These are phyloP conservation scores for Athrips mouffetella DNA, from an alignment of 2,888 invertebrate species.

Conservation along the genomic window DNA sequence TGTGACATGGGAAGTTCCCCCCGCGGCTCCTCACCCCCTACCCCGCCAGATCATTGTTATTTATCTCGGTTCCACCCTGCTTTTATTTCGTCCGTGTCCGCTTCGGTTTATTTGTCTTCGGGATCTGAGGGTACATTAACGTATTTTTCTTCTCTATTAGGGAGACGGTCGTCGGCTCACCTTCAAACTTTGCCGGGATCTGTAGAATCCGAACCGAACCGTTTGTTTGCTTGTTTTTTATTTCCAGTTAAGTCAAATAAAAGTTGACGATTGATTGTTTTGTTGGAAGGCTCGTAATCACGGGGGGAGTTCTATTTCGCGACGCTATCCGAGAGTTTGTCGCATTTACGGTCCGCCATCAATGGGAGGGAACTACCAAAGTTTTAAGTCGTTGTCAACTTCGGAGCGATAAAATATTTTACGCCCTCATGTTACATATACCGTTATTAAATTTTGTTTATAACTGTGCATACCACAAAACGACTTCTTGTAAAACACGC, in stretches of 20 bases:
- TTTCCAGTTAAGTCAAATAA: slow-evolving; percentile 71
- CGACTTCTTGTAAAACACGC: slow-evolving; percentile 34
- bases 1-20: slow-evolving; percentile 36
- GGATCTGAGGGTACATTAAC: slow-evolving; percentile 76
- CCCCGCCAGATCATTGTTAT: slow-evolving; percentile 69
- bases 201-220: slow-evolving; percentile 53
- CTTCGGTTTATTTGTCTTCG: slow-evolving; percentile 74
- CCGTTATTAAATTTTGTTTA: slow-evolving; percentile 38
- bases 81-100: slow-evolving; percentile 73
- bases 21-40: slow-evolving; percentile 25
- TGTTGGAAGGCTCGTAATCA: slow-evolving; percentile 61
- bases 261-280: slow-evolving; percentile 76
- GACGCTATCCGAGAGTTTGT: slow-evolving; percentile 50
- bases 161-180: slow-evolving; percentile 68
- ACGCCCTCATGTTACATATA: slow-evolving; percentile 33
- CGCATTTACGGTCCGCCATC: slow-evolving; percentile 43
- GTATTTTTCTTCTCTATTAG: slow-evolving; percentile 79
- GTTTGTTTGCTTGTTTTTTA: slow-evolving; percentile 71
- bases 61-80: slow-evolving; percentile 66
- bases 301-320: slow-evolving; percentile 45
- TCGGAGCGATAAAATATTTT: slow-evolving; percentile 37
- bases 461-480: slow-evolving; percentile 25
- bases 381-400: slow-evolving; percentile 41
- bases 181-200: slow-evolving; percentile 68
- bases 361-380: slow-evolving; percentile 41